A percentile compares a stretch with the other conserved stretches of the same genome.
Conservation (phyloP, 1,140 invertebrate species). For the Hydropsyche tenuis region DNA sequence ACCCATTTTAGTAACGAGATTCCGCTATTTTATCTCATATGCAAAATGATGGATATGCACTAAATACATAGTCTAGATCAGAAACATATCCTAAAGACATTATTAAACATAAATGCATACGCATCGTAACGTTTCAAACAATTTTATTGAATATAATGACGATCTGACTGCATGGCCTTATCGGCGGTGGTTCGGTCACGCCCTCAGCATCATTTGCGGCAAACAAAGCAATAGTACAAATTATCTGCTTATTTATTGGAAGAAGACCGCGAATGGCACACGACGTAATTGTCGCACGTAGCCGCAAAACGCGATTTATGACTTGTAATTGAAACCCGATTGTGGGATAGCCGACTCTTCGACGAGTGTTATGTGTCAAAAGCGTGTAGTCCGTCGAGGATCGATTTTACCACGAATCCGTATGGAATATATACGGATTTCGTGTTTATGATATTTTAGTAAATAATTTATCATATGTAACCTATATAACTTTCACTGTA, state of each 20-base stretch:
- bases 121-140: background rate
- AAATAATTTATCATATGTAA: no score
- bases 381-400: background rate
- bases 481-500: no score
- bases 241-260: constrained; percentile 44
- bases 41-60: no score
- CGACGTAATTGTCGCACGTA: constrained; percentile 45
- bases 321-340: constrained; percentile 31
- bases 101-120: background rate
- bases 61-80: no score
- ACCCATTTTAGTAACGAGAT: no score
- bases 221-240: constrained; percentile 45
- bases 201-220: constrained; percentile 38
- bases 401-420: background rate
- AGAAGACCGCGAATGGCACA: constrained; percentile 31
- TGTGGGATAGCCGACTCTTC: constrained; percentile 19
- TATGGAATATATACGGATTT: no score
- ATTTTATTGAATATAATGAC: background rate
- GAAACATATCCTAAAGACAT: no score
- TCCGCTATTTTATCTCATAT: no score
- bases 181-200: constrained; percentile 15
- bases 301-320: constrained; percentile 38
- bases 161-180: constrained; percentile 16
- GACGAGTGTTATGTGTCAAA: constrained; percentile 11
- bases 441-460: background rate